A percentile compares a stretch with the other conserved stretches of the same genome.
Evolutionary conservation across 2,888 invertebrate genomes (phyloP).

Genomic region (Schizotus pectinicornis): DNA sequence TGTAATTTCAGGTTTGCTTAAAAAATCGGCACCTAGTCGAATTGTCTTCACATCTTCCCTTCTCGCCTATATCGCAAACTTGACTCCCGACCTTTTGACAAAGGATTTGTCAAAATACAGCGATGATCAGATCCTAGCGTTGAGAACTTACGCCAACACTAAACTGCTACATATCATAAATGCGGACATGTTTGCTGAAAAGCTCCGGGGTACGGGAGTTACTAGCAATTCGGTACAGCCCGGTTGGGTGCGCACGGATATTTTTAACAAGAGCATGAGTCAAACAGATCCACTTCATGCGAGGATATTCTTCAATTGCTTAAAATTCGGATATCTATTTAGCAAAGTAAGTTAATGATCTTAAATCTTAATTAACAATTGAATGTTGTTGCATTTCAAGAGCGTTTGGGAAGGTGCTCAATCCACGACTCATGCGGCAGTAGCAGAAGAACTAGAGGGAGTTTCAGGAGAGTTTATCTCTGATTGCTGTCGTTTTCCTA

Average conservation of each 20-base stretch:
- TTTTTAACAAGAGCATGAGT: conserved; percentile 69
- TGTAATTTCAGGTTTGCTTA: conserved; percentile 73
- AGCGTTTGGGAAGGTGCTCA: too few relatives aligned
- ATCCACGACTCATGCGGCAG: too few relatives aligned
- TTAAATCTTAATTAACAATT: too few relatives aligned
- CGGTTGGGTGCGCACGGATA: conserved; percentile 82
- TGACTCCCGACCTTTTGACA: conserved; percentile 80
- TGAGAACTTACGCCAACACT: conserved; percentile 63
- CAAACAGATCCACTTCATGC: too few relatives aligned
- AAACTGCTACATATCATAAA: conserved; percentile 87
- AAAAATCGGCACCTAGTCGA: conserved; percentile 75
- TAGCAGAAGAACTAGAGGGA: too few relatives aligned
- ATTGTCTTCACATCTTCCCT: conserved; percentile 84
- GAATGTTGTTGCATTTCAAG: too few relatives aligned
- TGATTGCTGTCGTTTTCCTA: too few relatives aligned
- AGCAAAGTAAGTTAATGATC: too few relatives aligned
- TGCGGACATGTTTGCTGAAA: conserved; percentile 75
- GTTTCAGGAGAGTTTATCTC: too few relatives aligned
- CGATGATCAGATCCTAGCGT: conserved; percentile 72
- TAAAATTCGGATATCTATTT: too few relatives aligned
- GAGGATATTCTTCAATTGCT: too few relatives aligned
- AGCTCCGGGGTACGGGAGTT: conserved; percentile 77
- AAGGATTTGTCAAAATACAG: conserved; percentile 71
- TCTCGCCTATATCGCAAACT: conserved; percentile 72
- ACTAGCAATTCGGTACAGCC: conserved; percentile 88